phyloP scores from a whole-genome alignment of 2,888 invertebrate species.

The Sarcophaga carnaria region DNA sequence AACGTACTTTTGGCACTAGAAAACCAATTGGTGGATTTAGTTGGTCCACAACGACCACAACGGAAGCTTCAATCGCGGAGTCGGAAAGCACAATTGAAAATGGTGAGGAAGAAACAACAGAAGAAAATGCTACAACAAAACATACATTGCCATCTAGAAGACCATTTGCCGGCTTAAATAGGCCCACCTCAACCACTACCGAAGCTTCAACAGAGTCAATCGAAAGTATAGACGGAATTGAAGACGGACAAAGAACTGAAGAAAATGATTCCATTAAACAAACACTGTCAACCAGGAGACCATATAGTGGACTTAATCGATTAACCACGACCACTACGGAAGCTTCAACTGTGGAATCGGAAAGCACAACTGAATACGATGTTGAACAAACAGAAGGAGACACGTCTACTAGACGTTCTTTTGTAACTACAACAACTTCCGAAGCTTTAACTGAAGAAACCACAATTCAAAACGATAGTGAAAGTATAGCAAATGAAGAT shows the following conservation, averaged over 20 bases:
- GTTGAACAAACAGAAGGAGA: background rate
- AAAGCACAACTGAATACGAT: background rate
- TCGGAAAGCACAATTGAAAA: background rate
- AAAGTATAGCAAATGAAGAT: background rate
- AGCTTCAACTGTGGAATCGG: background rate
- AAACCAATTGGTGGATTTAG: background rate
- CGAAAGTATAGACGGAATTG: too few relatives aligned
- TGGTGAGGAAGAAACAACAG: background rate
- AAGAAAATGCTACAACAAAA: background rate
- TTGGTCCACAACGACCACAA: background rate
- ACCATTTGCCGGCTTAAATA: background rate
- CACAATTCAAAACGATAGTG: background rate
- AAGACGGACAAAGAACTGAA: background rate
- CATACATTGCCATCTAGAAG: background rate
- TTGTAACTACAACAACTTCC: background rate
- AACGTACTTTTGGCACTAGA: background rate
- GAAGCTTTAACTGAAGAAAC: background rate
- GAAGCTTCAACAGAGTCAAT: background rate
- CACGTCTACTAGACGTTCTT: slow-evolving; percentile 1
- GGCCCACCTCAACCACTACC: background rate
- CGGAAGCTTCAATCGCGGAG: background rate
- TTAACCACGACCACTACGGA: slow-evolving; percentile 5
- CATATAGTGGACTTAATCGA: background rate
- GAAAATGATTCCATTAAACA: background rate
- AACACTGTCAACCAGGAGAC: background rate